These are phyloP conservation scores for Lottia gigantea DNA, from an alignment of 2,888 invertebrate genomes.

Conservation along the genomic window DNA sequence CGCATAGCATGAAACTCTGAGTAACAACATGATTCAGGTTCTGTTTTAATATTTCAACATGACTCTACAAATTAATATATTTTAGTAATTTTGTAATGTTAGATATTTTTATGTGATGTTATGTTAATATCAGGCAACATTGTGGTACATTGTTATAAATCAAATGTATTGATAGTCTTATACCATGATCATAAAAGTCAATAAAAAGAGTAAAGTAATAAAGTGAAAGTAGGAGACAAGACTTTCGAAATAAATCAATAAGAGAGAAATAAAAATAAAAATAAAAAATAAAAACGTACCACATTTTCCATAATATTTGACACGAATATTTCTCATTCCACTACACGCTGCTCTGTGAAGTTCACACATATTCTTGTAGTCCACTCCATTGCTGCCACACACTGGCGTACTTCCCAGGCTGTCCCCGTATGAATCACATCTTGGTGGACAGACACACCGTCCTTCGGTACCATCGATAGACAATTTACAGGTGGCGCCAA, in stretches of 20 bases:
- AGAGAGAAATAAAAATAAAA: constrained; percentile 16
- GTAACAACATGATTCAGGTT: no score
- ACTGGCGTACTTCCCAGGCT: constrained; percentile 82
- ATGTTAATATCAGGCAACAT: no score
- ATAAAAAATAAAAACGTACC: constrained; percentile 63
- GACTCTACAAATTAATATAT: no score
- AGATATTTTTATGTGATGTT: no score
- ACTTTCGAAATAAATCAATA: constrained; percentile 14
- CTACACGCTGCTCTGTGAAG: constrained; percentile 67
- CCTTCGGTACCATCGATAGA: constrained; percentile 78
- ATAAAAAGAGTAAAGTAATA: constrained; percentile 11
- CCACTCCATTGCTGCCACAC: constrained; percentile 75
- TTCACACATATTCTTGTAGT: constrained; percentile 69
- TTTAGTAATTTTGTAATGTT: no score
- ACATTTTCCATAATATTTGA: constrained; percentile 70
- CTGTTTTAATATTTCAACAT: no score
- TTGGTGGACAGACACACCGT: constrained; percentile 82
- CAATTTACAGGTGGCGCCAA: constrained; percentile 77
- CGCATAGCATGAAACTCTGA: no score
- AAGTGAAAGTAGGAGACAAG: constrained; percentile 18
- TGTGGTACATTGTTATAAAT: no score
- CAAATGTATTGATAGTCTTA: no score
- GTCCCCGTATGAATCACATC: constrained; percentile 86
- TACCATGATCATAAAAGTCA: background rate
- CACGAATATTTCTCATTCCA: constrained; percentile 65